Evolutionary conservation across 1,140 invertebrate species (phyloP), one percentile per base, ranked within the genome.

Genomic region (Drosophila guanche): DNA sequence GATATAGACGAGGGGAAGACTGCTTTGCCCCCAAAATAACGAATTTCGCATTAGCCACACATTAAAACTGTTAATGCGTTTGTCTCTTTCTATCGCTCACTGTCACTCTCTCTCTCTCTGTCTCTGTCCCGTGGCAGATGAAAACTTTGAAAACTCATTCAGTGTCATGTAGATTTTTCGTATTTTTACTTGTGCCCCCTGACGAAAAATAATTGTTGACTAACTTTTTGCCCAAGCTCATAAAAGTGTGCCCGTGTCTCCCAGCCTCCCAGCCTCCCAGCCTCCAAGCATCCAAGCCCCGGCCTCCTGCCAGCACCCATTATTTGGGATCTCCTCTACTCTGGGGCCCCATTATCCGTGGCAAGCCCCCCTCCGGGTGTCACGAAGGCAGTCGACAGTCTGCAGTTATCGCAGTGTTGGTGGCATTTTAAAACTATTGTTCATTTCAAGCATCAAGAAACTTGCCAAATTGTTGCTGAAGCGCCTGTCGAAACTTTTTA

Each of bases 361-460:
- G 33, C 33, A 10, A 3, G 8, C 8, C 29, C 29, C 3, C 33
- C 37, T 45, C 25, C 16, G 14, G 20, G 20, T 7, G 2, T 5
- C 27, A 14, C 20, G 1, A 7, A 12, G 8, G 14, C 40, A n/a
- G 25, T 12, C 25, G 0, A 23, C 16, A 20, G 67, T 4, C 29
- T 8, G 63, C 67, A 69, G 67, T 58, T 69, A 51, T 68, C 53
- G 45, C 43, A 37, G 70, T 56, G 54, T 52, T 65, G 54, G 61
- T 75, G 72, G 71, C 72, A 75, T 75, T 75, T 74, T 75, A 75
- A 75, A 75, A 75, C 72, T 75, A 76, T 76, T 76, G 73, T 76
- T 75, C 73, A 76, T 76, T 76, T 76, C 73, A 76, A 76, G 73
- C 73, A 75, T 76, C 73, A 76, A 75, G 71, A 68, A 76, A 75